Conservation (phyloP, 2,113 vertebrate species). For the Mesembrinibis cayennensis region DNA sequence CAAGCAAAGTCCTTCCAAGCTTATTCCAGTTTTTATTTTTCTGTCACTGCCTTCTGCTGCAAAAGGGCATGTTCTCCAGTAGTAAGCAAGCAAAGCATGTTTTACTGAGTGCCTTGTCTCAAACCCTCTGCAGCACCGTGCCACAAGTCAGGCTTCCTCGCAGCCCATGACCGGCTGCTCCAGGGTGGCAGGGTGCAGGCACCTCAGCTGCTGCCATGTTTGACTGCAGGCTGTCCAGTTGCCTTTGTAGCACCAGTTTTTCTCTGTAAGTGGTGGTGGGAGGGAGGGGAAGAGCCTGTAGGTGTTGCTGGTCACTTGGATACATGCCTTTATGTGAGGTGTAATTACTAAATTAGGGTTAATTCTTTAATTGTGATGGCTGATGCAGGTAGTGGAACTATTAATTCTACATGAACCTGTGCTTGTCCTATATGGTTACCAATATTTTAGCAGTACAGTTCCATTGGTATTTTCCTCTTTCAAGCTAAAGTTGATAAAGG, state of each 20-base stretch:
- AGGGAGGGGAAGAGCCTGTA: background rate
- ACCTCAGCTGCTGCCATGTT: fast-evolving
- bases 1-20: background rate
- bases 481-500: background rate
- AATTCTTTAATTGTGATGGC: background rate
- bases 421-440: background rate
- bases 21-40: background rate
- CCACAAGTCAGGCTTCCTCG: fast-evolving
- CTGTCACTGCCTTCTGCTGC: background rate
- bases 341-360: background rate
- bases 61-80: background rate
- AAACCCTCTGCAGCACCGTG: fast-evolving
- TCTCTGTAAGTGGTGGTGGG: background rate
- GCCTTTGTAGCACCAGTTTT: background rate
- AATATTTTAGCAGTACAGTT: background rate
- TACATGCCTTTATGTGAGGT: background rate
- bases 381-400: background rate
- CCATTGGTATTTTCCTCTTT: background rate
- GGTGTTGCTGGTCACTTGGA: background rate
- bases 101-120: background rate
- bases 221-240: background rate
- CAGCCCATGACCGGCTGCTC: background rate
- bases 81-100: background rate
- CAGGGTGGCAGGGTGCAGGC: no score
- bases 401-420: background rate